These are phyloP conservation scores for Poicephalus meyeri DNA, from an alignment of 2,113 vertebrate genomes.

Conservation along the genomic window DNA sequence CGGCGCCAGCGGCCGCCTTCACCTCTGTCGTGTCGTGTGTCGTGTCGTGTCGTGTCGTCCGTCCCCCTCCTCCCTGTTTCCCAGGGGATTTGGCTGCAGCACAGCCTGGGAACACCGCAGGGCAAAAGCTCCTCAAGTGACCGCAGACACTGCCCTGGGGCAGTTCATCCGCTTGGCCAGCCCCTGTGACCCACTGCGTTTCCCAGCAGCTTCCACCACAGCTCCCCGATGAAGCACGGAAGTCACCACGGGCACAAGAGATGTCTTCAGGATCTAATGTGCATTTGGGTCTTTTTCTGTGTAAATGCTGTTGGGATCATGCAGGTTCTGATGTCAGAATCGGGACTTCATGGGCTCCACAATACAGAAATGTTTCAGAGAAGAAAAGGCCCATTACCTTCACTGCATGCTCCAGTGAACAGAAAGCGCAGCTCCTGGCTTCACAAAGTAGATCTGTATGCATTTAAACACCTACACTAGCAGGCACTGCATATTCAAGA, in stretches of 20 bases:
- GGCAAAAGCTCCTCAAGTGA: neutral
- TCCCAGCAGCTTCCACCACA: neutral
- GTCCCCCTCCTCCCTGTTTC: neutral
- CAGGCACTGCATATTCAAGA: neutral
- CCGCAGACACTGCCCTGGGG: rapidly evolving
- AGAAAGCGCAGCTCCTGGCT: neutral
- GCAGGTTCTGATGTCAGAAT: neutral
- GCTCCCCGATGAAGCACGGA: neutral
- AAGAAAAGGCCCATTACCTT: neutral
- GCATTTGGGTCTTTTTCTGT: neutral
- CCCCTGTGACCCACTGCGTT: neutral
- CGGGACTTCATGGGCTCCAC: neutral
- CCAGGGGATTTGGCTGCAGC: neutral
- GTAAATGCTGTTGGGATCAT: neutral
- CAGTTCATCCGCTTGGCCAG: neutral
- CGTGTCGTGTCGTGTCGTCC: no score
- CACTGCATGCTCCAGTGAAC: neutral
- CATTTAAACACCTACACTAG: neutral
- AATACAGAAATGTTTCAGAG: neutral
- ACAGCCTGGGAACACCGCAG: rapidly evolving
- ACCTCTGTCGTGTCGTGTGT: neutral
- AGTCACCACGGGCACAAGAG: neutral
- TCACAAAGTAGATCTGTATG: neutral
- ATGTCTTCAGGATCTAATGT: neutral
- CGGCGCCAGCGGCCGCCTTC: neutral